These are phyloP conservation scores for Elymnias hypermnestra DNA, from an alignment of 1,140 invertebrate genomes.

Conservation along the genomic window DNA sequence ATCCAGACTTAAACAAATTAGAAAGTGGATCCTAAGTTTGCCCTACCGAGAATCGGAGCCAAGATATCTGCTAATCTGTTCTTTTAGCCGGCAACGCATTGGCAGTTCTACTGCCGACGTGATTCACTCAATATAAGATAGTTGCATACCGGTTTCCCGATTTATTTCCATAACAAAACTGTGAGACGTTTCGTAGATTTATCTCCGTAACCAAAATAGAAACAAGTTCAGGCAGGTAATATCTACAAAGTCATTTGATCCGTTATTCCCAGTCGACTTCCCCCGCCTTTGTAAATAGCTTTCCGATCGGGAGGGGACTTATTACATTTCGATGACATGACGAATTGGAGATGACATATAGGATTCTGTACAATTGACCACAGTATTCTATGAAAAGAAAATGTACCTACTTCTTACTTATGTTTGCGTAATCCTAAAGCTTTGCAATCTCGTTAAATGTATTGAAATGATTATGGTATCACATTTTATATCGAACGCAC, in stretches of 20 bases:
- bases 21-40: too few relatives aligned
- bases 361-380: slow-evolving; percentile 26
- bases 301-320: slow-evolving; percentile 59
- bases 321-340: slow-evolving; percentile 72
- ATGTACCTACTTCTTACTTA: not conserved
- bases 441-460: too few relatives aligned
- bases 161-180: not conserved
- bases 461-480: too few relatives aligned
- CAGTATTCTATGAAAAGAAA: slow-evolving; percentile 8
- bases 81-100: too few relatives aligned
- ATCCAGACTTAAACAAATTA: too few relatives aligned
- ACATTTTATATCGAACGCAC: too few relatives aligned
- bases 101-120: too few relatives aligned
- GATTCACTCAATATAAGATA: too few relatives aligned
- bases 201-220: slow-evolving; percentile 22
- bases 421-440: too few relatives aligned
- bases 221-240: slow-evolving; percentile 30
- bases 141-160: too few relatives aligned
- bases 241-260: slow-evolving; percentile 37
- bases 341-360: slow-evolving; percentile 58
- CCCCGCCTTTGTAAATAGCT: slow-evolving; percentile 63
- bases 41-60: too few relatives aligned
- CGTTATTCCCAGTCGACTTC: slow-evolving; percentile 44
- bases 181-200: not conserved
- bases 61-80: too few relatives aligned